Percentiles rank a stretch among this genome's conserved stretches.
phyloP scores from a whole-genome alignment of 2,888 invertebrate species.

The Campoplex nolae region DNA sequence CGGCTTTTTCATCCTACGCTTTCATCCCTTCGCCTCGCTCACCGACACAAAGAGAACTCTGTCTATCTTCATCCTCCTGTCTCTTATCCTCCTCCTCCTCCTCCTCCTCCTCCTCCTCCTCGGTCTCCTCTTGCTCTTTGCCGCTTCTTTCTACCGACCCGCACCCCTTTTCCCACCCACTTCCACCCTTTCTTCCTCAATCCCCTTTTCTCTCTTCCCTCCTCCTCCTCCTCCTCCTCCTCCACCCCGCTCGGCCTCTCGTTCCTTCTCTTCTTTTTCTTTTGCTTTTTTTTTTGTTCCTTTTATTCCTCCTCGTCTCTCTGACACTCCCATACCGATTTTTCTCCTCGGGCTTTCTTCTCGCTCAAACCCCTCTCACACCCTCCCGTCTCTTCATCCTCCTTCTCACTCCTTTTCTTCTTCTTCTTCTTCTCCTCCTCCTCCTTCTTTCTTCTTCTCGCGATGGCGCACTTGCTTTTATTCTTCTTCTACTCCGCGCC shows the following conservation, averaged over 20 bases:
- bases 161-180: constrained; percentile 69
- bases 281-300: constrained; percentile 29
- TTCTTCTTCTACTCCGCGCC: constrained; percentile 32
- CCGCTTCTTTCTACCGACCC: constrained; percentile 66
- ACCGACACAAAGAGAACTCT: constrained; percentile 78
- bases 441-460: neutral
- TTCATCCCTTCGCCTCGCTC: constrained; percentile 81
- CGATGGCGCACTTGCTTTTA: constrained; percentile 23
- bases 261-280: constrained; percentile 10
- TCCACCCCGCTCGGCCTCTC: neutral
- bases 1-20: constrained; percentile 82
- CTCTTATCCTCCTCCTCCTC: constrained; percentile 63
- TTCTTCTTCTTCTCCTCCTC: neutral
- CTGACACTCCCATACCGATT: constrained; percentile 58
- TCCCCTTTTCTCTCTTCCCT: constrained; percentile 53
- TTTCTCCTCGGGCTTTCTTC: constrained; percentile 56
- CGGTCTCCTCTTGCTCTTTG: constrained; percentile 56
- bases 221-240: neutral
- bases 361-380: neutral
- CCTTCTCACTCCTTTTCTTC: constrained; percentile 1
- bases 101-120: constrained; percentile 44
- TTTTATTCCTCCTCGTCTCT: constrained; percentile 37
- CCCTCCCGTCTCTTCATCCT: neutral
- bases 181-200: constrained; percentile 63
- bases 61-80: constrained; percentile 73